phyloP scores from a whole-genome alignment of 2,113 vertebrate genomes.

The Heloderma charlesbogerti region DNA sequence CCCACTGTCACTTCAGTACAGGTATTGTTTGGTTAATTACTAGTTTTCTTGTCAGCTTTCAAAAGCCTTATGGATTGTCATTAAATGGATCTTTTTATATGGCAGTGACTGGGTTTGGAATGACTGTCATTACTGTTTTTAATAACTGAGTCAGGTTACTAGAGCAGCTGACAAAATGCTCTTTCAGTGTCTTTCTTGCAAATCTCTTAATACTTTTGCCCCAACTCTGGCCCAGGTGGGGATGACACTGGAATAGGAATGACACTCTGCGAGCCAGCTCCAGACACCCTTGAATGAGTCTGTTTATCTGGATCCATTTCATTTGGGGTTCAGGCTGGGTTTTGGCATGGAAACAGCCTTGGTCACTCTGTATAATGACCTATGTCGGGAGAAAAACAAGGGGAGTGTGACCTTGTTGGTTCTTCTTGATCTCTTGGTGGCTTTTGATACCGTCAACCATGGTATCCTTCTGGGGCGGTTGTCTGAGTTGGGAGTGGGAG shows the following conservation, averaged over 20 bases:
- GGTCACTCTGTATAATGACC: too few relatives aligned
- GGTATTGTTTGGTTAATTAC: neutral
- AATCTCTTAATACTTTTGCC: neutral
- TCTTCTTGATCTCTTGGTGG: too few relatives aligned
- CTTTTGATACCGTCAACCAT: too few relatives aligned
- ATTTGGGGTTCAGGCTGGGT: too few relatives aligned
- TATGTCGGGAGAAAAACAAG: too few relatives aligned
- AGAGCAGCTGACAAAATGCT: rapidly evolving
- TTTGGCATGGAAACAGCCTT: too few relatives aligned
- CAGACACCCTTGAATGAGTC: too few relatives aligned
- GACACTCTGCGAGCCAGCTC: too few relatives aligned
- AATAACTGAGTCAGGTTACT: neutral
- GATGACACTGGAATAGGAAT: neutral
- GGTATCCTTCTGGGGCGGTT: too few relatives aligned
- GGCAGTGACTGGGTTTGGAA: neutral
- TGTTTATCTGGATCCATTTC: too few relatives aligned
- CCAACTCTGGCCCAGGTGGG: neutral
- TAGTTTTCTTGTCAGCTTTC: neutral
- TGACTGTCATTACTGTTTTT: neutral
- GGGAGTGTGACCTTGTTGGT: too few relatives aligned
- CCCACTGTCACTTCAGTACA: neutral
- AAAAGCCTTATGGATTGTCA: neutral
- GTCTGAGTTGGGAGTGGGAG: too few relatives aligned
- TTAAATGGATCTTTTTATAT: neutral
- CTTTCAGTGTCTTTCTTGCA: neutral